These are phyloP conservation scores for Pangasius sanitwongsei DNA, from an alignment of 2,797 vertebrate genomes.

Conservation along the genomic window DNA sequence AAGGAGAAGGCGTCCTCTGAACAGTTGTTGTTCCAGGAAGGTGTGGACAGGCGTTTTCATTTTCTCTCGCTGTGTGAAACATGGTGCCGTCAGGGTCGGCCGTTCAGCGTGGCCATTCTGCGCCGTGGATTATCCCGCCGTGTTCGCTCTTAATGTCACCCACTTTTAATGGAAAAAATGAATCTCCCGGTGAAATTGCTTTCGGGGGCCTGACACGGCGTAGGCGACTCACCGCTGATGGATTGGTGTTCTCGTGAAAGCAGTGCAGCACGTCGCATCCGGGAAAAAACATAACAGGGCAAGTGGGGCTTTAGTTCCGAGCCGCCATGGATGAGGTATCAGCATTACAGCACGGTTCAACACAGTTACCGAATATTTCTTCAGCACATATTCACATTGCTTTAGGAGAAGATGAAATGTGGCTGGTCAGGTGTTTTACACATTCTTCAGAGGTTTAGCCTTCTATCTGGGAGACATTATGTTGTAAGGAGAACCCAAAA, in stretches of 20 bases:
- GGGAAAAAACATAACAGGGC: slow-evolving; percentile 46
- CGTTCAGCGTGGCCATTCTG: slow-evolving; percentile 52
- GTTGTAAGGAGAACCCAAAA: background rate
- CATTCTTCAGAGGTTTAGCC: background rate
- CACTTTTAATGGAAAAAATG: slow-evolving; percentile 54
- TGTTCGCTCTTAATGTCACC: slow-evolving; percentile 53
- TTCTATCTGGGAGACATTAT: background rate
- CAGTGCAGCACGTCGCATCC: slow-evolving; percentile 19
- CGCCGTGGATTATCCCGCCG: slow-evolving; percentile 45
- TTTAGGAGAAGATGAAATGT: background rate
- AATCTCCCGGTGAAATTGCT: slow-evolving; percentile 47
- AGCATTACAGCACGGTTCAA: background rate
- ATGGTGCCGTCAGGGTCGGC: slow-evolving; percentile 44
- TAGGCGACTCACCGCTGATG: slow-evolving; percentile 32
- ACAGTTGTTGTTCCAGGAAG: slow-evolving; percentile 44
- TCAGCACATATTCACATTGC: background rate
- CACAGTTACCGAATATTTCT: background rate
- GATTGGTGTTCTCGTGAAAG: slow-evolving; percentile 35
- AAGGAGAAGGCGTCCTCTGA: slow-evolving; percentile 31
- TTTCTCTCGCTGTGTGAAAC: slow-evolving; percentile 28
- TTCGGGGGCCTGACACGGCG: slow-evolving; percentile 37
- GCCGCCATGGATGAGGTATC: slow-evolving; percentile 9
- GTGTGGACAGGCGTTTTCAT: slow-evolving; percentile 46
- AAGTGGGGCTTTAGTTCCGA: slow-evolving; percentile 43
- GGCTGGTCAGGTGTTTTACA: background rate